Conservation (phyloP, 2,888 invertebrate species). For the Pseudococcus viburni region DNA sequence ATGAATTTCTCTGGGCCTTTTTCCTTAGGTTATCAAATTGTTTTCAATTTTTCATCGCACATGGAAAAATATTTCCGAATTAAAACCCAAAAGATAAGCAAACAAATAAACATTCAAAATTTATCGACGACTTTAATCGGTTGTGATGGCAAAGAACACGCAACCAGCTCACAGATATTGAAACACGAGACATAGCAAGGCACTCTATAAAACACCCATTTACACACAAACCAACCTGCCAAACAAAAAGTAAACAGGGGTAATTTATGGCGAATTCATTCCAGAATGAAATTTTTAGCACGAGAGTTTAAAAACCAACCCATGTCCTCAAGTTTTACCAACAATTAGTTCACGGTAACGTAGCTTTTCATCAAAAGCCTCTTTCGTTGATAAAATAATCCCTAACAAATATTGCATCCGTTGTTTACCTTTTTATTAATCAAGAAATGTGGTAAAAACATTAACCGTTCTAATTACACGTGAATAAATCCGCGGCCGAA, state of each 20-base stretch:
- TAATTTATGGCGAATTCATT: too few relatives aligned
- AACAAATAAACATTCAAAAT: neutral
- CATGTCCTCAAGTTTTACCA: neutral
- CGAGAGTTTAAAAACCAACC: neutral
- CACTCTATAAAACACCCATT: too few relatives aligned
- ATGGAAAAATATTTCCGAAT: neutral
- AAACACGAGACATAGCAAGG: too few relatives aligned
- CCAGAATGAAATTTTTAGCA: too few relatives aligned
- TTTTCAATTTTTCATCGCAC: slow-evolving; percentile 25
- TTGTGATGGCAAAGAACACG: too few relatives aligned
- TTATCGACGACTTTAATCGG: neutral
- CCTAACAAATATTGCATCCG: slow-evolving; percentile 6
- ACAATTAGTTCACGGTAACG: neutral
- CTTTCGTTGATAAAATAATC: slow-evolving; percentile 17
- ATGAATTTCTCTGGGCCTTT: neutral
- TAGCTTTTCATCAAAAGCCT: neutral
- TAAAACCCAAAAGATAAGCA: neutral
- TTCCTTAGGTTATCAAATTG: neutral
- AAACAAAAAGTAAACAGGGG: too few relatives aligned
- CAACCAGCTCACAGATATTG: too few relatives aligned
- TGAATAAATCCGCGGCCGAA: neutral
- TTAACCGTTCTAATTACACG: neutral
- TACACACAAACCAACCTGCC: too few relatives aligned
- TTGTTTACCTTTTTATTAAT: slow-evolving; percentile 33
- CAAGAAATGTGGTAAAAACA: slow-evolving; percentile 14